Evolutionary conservation across 1,140 invertebrate genomes (phyloP).

Genomic region (Sinonovacula constricta): DNA sequence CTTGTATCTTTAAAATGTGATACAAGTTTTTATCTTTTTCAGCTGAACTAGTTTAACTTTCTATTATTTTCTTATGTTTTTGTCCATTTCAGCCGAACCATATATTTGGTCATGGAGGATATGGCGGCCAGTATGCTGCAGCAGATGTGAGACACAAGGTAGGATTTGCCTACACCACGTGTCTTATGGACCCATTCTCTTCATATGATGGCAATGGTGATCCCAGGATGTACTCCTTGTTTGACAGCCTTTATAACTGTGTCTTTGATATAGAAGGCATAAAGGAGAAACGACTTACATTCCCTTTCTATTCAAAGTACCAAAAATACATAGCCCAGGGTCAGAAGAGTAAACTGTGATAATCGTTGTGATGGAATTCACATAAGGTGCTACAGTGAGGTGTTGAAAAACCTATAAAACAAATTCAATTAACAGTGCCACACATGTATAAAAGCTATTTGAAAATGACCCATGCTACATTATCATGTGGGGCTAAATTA

Average conservation of each 20-base stretch:
- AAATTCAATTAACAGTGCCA: too few relatives aligned
- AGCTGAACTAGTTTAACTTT: too few relatives aligned
- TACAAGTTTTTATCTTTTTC: too few relatives aligned
- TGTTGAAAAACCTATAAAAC: too few relatives aligned
- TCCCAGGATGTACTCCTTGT: constrained; percentile 44
- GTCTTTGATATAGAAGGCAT: constrained; percentile 36
- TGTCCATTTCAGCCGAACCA: constrained; percentile 35
- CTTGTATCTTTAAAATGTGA: too few relatives aligned
- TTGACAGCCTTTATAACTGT: constrained; percentile 37
- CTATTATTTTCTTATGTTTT: background rate
- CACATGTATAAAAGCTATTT: too few relatives aligned
- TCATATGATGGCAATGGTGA: constrained; percentile 38
- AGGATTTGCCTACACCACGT: constrained; percentile 50
- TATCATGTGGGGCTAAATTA: too few relatives aligned
- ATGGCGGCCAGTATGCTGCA: constrained; percentile 43
- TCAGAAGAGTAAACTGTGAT: too few relatives aligned
- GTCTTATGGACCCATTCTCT: constrained; percentile 34
- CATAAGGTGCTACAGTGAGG: too few relatives aligned
- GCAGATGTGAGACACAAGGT: constrained; percentile 35
- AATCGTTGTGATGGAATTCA: too few relatives aligned
- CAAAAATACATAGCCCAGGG: too few relatives aligned
- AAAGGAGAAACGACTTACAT: constrained; percentile 26
- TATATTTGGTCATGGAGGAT: constrained; percentile 51
- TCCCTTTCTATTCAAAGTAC: constrained; percentile 35
- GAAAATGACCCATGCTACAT: too few relatives aligned